A percentile compares a stretch with the other conserved stretches of the same genome.
Evolutionary conservation across 2,888 invertebrate genomes (phyloP).

Genomic region (Drosophila nr. perissopoda): DNA sequence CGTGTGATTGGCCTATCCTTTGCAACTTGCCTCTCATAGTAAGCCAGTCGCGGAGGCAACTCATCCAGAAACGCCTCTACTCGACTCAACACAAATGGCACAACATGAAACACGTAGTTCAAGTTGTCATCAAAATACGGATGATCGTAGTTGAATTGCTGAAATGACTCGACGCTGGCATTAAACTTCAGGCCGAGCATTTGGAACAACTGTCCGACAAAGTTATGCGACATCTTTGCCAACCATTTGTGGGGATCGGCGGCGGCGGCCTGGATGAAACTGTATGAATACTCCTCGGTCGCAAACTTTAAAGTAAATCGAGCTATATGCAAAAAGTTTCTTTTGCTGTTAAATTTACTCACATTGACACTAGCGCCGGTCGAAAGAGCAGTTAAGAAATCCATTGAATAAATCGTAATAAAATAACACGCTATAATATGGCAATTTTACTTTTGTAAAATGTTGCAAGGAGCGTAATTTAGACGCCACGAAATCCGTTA

Average conservation of each 20-base stretch:
- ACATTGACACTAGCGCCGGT: slow-evolving; percentile 52
- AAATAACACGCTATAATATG: neutral
- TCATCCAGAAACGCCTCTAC: slow-evolving; percentile 50
- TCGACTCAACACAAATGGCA: slow-evolving; percentile 37
- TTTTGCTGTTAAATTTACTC: neutral
- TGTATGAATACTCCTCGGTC: slow-evolving; percentile 23
- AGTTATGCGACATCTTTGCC: slow-evolving; percentile 44
- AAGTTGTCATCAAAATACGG: slow-evolving; percentile 54
- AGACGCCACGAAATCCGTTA: slow-evolving; percentile 23
- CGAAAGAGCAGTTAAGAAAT: slow-evolving; percentile 49
- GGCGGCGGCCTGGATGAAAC: slow-evolving; percentile 32
- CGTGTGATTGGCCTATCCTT: neutral
- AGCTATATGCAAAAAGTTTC: neutral
- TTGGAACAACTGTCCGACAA: slow-evolving; percentile 61
- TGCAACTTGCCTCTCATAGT: slow-evolving; percentile 2
- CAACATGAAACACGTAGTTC: slow-evolving; percentile 50
- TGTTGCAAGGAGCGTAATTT: neutral
- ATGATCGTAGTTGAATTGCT: slow-evolving; percentile 23
- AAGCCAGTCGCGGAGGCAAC: slow-evolving; percentile 31
- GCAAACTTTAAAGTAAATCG: slow-evolving; percentile 26
- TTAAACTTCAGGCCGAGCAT: slow-evolving; percentile 54
- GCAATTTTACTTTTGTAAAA: neutral
- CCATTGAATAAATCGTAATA: slow-evolving; percentile 30
- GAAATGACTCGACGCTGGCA: slow-evolving; percentile 38
- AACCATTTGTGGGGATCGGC: slow-evolving; percentile 54